A percentile compares a stretch with the other conserved stretches of the same genome.
phyloP scores from a whole-genome alignment of 2,113 vertebrate species.

The Capreolus pygargus region DNA sequence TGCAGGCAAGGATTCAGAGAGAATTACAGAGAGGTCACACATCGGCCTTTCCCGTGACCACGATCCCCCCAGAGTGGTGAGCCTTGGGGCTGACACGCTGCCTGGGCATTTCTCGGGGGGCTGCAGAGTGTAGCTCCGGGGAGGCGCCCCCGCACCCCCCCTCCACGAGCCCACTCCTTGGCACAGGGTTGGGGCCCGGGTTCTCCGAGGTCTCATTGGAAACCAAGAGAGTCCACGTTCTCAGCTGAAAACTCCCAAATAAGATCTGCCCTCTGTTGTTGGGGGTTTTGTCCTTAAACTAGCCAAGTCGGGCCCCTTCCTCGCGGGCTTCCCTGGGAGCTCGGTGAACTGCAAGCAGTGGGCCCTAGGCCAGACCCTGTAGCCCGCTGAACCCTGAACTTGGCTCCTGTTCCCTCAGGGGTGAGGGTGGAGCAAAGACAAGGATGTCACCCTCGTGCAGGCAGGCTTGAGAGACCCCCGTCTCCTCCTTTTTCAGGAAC shows the following conservation, averaged over 20 bases:
- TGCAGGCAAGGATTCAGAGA: neutral
- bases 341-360: accelerated
- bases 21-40: neutral
- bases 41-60: accelerated
- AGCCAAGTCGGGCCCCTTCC: neutral
- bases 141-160: accelerated
- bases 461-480: neutral
- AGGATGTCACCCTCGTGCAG: accelerated
- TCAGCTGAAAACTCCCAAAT: neutral
- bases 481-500: neutral
- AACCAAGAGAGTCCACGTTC: neutral
- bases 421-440: neutral
- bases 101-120: accelerated
- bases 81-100: accelerated
- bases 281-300: neutral
- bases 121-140: accelerated
- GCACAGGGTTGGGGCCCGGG: accelerated
- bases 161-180: accelerated
- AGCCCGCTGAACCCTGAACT: neutral
- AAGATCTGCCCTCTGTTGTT: neutral
- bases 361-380: neutral
- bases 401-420: neutral
- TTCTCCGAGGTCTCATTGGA: accelerated
- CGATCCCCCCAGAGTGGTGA: accelerated
- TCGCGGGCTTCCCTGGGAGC: accelerated